A percentile compares a stretch with the other conserved stretches of the same genome.
Evolutionary conservation across 2,797 vertebrate species (phyloP).

Genomic region (Valencia hispanica): DNA sequence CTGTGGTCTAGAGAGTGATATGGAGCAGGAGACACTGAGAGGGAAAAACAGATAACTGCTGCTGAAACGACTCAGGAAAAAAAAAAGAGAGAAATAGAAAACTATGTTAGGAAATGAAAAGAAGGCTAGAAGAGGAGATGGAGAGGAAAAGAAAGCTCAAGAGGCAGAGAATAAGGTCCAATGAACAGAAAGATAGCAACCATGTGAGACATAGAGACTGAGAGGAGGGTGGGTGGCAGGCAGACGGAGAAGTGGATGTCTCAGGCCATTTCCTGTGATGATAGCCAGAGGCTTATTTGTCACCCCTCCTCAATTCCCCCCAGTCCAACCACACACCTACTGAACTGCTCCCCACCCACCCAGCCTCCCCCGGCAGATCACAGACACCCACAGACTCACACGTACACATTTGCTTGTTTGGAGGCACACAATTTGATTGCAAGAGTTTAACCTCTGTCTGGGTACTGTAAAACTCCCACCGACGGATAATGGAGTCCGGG

Average conservation of each 20-base stretch:
- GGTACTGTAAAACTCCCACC: slow-evolving; percentile 60
- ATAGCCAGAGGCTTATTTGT: slow-evolving; percentile 76
- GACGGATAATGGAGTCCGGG: slow-evolving; percentile 61
- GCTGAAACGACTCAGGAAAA: slow-evolving; percentile 22
- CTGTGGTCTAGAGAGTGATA: slow-evolving; percentile 21
- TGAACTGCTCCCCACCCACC: slow-evolving; percentile 28
- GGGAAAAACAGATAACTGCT: slow-evolving; percentile 39
- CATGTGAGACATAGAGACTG: slow-evolving; percentile 40
- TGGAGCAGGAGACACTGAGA: slow-evolving; percentile 17
- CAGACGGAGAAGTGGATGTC: slow-evolving; percentile 68
- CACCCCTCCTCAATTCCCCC: slow-evolving; percentile 10
- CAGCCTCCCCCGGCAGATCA: slow-evolving; percentile 20
- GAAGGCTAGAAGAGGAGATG: slow-evolving; percentile 35
- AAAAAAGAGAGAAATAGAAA: slow-evolving; percentile 38
- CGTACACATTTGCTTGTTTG: slow-evolving; percentile 1
- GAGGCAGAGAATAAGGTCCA: slow-evolving; percentile 55
- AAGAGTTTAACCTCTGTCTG: slow-evolving; percentile 59
- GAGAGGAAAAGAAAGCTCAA: slow-evolving; percentile 44
- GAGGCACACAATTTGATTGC: slow-evolving; percentile 54
- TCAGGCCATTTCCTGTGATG: slow-evolving; percentile 74
- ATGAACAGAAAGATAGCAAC: slow-evolving; percentile 56
- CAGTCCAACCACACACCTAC: slow-evolving; percentile 24
- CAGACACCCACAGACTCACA: slow-evolving; percentile 9
- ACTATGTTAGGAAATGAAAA: slow-evolving; percentile 42
- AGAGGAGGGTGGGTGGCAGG: slow-evolving; percentile 51